phyloP scores from a whole-genome alignment of 2,888 invertebrate species.

The Meandrusa payeni region DNA sequence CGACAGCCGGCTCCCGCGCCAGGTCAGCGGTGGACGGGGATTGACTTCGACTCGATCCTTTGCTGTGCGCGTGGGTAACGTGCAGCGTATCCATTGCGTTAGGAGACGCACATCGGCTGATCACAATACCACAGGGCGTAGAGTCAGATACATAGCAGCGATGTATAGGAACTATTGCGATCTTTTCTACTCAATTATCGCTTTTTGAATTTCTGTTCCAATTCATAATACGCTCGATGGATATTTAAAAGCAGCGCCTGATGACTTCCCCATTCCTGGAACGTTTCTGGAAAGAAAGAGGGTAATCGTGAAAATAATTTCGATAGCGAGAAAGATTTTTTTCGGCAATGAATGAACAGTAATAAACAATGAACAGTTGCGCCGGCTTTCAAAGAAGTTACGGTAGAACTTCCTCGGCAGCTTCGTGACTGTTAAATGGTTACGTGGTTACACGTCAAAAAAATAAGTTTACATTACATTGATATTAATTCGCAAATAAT shows the following conservation, averaged over 20 bases:
- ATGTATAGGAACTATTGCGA: conserved; percentile 2
- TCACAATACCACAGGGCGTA: conserved; percentile 4
- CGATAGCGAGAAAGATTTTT: too few relatives aligned
- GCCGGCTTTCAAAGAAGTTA: too few relatives aligned
- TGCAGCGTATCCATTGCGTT: conserved; percentile 67
- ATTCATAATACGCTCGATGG: conserved; percentile 31
- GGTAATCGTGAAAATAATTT: too few relatives aligned
- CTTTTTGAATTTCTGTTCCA: background rate
- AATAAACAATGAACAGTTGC: too few relatives aligned
- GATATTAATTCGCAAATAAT: too few relatives aligned
- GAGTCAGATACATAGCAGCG: conserved; percentile 15
- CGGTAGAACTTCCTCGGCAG: too few relatives aligned
- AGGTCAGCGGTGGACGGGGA: conserved; percentile 79
- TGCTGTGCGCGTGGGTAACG: conserved; percentile 73
- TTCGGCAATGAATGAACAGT: too few relatives aligned
- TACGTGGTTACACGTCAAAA: too few relatives aligned
- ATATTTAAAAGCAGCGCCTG: conserved; percentile 26
- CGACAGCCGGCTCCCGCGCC: conserved; percentile 62
- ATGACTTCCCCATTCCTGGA: conserved; percentile 39
- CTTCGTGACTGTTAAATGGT: too few relatives aligned
- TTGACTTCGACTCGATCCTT: conserved; percentile 83
- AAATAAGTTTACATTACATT: too few relatives aligned
- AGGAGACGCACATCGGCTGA: conserved; percentile 23
- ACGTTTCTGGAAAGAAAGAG: conserved; percentile 39
- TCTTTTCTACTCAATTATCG: background rate